Evolutionary conservation across 2,888 invertebrate genomes (phyloP).

Genomic region (Perithous albicinctus): DNA sequence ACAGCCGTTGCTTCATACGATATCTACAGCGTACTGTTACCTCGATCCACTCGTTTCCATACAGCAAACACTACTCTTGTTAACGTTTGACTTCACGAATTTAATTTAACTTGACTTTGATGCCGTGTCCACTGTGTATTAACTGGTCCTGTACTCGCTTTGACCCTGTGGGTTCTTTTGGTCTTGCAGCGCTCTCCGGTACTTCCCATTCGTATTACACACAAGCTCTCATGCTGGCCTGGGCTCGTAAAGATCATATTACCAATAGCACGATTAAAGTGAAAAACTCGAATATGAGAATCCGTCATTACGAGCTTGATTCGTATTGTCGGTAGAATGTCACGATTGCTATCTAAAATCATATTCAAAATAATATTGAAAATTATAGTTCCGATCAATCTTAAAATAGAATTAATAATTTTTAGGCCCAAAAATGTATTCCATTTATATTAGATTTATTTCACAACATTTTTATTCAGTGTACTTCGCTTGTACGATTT

Average conservation of each 20-base stretch:
- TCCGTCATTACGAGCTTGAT: too few relatives aligned
- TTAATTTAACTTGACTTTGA: conserved; percentile 61
- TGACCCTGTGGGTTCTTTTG: conserved; percentile 32
- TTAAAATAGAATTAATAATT: too few relatives aligned
- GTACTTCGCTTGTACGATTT: too few relatives aligned
- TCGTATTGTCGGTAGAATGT: too few relatives aligned
- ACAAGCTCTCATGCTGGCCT: neutral
- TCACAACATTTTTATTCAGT: too few relatives aligned
- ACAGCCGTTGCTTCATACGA: neutral
- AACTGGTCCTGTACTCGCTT: conserved; percentile 19
- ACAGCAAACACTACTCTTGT: conserved; percentile 11
- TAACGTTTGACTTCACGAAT: conserved; percentile 59
- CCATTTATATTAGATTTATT: too few relatives aligned
- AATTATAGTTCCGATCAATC: too few relatives aligned
- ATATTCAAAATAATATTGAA: too few relatives aligned
- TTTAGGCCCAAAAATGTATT: too few relatives aligned
- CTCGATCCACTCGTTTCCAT: neutral
- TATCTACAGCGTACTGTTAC: neutral
- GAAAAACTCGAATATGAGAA: too few relatives aligned
- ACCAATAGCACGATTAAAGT: conserved; percentile 18
- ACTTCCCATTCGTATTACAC: neutral
- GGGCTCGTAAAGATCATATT: conserved; percentile 16
- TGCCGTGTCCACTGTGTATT: conserved; percentile 40
- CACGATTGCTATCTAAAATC: too few relatives aligned
- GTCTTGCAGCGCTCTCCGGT: conserved; percentile 10